These are phyloP conservation scores for Tipula lateralis DNA, from an alignment of 2,888 invertebrate species.

Conservation along the genomic window DNA sequence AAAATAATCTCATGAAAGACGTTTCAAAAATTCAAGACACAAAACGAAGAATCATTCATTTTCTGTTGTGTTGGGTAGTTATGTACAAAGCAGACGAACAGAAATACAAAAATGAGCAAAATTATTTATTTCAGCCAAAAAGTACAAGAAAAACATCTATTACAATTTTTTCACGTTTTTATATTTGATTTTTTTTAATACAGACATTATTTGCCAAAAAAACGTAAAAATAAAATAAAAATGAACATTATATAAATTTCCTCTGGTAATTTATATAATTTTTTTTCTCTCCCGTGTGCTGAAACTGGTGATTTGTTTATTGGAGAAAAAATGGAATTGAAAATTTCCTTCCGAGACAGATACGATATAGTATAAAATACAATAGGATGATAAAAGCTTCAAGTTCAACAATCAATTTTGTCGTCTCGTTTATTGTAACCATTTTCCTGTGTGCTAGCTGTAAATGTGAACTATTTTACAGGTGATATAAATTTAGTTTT, in stretches of 20 bases:
- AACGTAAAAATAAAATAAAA: background rate
- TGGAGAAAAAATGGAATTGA: slow-evolving; percentile 4
- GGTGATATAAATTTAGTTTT: background rate
- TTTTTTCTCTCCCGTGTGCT: background rate
- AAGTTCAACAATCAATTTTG: slow-evolving; percentile 14
- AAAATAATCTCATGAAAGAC: background rate
- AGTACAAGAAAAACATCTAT: background rate
- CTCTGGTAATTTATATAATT: background rate
- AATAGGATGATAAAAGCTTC: slow-evolving; percentile 11
- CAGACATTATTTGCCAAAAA: background rate
- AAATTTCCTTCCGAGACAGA: slow-evolving; percentile 11
- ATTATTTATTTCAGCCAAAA: background rate
- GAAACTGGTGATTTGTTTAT: slow-evolving; percentile 19
- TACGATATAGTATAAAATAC: background rate
- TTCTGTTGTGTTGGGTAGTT: background rate
- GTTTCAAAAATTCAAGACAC: background rate
- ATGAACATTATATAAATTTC: background rate
- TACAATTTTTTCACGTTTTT: background rate
- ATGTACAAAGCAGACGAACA: background rate
- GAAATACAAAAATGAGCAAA: background rate
- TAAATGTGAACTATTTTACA: background rate
- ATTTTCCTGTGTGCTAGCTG: background rate
- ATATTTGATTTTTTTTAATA: background rate
- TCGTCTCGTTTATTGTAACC: background rate
- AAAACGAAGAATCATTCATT: background rate